phyloP scores from a whole-genome alignment of 2,888 invertebrate species.

The Orgyia antiqua region DNA sequence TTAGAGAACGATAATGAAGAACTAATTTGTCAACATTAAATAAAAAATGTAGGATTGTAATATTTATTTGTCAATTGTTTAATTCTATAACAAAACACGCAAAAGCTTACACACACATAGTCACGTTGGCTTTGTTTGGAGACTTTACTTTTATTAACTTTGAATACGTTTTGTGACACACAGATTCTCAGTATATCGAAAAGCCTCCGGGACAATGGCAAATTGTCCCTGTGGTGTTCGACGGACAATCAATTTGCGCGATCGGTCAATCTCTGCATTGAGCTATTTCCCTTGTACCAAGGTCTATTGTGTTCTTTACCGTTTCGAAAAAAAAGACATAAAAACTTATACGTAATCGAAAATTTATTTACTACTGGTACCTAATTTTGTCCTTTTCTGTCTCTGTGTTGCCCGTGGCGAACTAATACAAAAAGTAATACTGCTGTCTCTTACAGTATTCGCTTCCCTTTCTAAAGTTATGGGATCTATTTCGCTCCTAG shows the following conservation, averaged over 20 bases:
- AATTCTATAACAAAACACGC: too few relatives aligned
- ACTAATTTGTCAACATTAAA: too few relatives aligned
- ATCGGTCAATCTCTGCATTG: conserved; percentile 65
- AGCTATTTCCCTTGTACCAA: conserved; percentile 52
- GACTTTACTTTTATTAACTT: too few relatives aligned
- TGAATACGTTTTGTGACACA: conserved; percentile 41
- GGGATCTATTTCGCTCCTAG: conserved; percentile 1
- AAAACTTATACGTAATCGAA: too few relatives aligned
- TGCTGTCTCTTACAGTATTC: conserved; percentile 10
- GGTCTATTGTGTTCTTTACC: conserved; percentile 56
- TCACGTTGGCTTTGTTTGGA: too few relatives aligned
- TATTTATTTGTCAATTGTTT: too few relatives aligned
- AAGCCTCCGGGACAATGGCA: conserved; percentile 52
- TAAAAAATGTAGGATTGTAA: too few relatives aligned
- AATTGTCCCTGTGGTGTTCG: conserved; percentile 53
- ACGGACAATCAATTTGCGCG: conserved; percentile 69
- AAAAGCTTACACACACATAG: too few relatives aligned
- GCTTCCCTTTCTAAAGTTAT: conserved; percentile 17
- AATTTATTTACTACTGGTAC: not conserved
- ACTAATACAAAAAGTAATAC: not conserved
- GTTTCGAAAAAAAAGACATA: too few relatives aligned
- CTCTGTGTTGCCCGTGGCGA: too few relatives aligned
- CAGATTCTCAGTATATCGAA: conserved; percentile 60
- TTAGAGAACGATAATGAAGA: too few relatives aligned
- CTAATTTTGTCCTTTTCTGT: too few relatives aligned